Base-by-base conservation (phyloP, 2,888 invertebrate genomes). In the Azorinus chamasolen region DNA sequence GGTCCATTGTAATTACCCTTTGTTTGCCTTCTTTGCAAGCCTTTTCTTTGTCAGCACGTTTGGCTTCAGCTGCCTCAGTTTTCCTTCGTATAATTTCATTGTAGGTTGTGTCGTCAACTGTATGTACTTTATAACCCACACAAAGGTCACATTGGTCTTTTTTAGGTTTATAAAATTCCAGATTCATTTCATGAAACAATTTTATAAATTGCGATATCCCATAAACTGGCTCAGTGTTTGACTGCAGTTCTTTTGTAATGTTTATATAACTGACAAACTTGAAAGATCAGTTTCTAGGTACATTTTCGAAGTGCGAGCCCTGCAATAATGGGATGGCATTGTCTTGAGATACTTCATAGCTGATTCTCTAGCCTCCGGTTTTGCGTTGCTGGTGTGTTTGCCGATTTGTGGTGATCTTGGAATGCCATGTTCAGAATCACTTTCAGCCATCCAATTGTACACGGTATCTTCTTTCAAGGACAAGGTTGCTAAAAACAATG, bases 41-140 rank as follows among this genome's bases (percentile, higher is more conserved):
- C 25, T 32, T 46, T n/a, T 65, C 55, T 75, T 78, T 81, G 25
- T 83, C 83, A n/a, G 32, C 41, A 6, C n/a, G 43, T 57, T 83
- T 83, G 32, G 65, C 63, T 25, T 37, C 27, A 20, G 64, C 8
- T 16, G 78, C 79, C 43, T 58, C 64, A n/a, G 37, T 45, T 51
- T 77, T 79, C 25, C 53, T 37, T 22, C 37, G 48, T 8, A 77
- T 77, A 43, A 77, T 74, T 24, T 55, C 22, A 14, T 54, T 57
- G 41, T 82, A 79, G 10, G 37, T 27, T 20, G 73, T 83, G 22
- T 79, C 64, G n/a, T 22, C 53, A 18, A 83, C 53, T 53, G 61
- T 83, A 18, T 61, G 58, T n/a, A 63, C 39, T 43, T 79, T 62
- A 48, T 64, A 54, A 2, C 63, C n/a, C n/a, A n/a, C n/a, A n/a